Percentiles rank a stretch among this genome's conserved stretches.
phyloP scores from a whole-genome alignment of 2,888 invertebrate species.

The Bedellia somnulentella region DNA sequence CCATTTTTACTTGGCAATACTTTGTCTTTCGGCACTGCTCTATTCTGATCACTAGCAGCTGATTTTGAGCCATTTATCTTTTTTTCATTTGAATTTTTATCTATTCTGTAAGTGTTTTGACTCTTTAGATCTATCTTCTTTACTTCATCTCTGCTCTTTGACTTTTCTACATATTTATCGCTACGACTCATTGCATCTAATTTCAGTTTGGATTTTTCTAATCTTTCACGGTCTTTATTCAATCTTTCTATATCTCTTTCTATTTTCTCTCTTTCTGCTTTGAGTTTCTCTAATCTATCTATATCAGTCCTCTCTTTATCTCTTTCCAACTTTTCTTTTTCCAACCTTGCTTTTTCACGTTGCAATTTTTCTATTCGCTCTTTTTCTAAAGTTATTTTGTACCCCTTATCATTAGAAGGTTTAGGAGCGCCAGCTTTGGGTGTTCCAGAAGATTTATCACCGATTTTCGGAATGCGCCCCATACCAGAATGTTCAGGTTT shows the following conservation, averaged over 20 bases:
- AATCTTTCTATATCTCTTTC: slow-evolving; percentile 42
- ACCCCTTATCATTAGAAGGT: slow-evolving; percentile 16
- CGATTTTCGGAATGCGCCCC: slow-evolving; percentile 4
- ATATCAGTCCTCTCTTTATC: slow-evolving; percentile 26
- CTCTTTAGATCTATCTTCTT: slow-evolving; percentile 47
- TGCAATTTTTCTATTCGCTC: slow-evolving; percentile 21
- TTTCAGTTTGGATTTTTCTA: slow-evolving; percentile 39
- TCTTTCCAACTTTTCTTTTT: slow-evolving; percentile 22
- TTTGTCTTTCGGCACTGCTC: slow-evolving; percentile 25
- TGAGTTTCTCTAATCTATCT: slow-evolving; percentile 36
- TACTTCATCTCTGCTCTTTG: slow-evolving; percentile 25
- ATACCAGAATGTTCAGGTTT: neutral
- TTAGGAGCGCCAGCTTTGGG: slow-evolving; percentile 22
- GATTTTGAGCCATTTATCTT: slow-evolving; percentile 23
- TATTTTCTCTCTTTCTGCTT: slow-evolving; percentile 42
- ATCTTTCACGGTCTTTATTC: slow-evolving; percentile 34
- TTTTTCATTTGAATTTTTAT: slow-evolving; percentile 39
- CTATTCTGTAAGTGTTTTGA: slow-evolving; percentile 54
- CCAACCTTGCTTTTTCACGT: slow-evolving; percentile 20
- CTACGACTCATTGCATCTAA: slow-evolving; percentile 23
- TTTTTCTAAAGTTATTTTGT: slow-evolving; percentile 13
- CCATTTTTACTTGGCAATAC: slow-evolving; percentile 14
- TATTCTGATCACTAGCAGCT: slow-evolving; percentile 12
- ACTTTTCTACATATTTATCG: slow-evolving; percentile 25
- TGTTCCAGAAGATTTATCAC: slow-evolving; percentile 1